Percentiles rank a stretch among this genome's conserved stretches.
These are phyloP conservation scores for Ammodytes marinus DNA, from an alignment of 2,113 vertebrate species.

Conservation along the genomic window DNA sequence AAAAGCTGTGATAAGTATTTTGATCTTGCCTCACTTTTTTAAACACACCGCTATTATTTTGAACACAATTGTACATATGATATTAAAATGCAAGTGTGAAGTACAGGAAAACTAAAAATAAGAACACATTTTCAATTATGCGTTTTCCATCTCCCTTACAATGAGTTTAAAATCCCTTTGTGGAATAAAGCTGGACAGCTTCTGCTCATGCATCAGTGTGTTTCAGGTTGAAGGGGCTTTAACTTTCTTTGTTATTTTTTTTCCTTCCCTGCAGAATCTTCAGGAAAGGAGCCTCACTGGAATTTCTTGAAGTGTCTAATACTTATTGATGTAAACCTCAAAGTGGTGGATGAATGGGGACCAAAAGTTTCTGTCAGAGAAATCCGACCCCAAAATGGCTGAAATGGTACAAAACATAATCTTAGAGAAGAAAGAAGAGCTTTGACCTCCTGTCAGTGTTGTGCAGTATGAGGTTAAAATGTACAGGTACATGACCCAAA, in stretches of 20 bases:
- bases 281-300: conserved; percentile 95
- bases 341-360: conserved; percentile 92
- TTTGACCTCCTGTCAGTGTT: conserved; percentile 73
- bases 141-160: too few species aligned
- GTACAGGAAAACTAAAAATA: too few species aligned
- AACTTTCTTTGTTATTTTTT: neutral
- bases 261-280: conserved; percentile 83
- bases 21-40: too few species aligned
- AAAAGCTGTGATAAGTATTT: too few species aligned
- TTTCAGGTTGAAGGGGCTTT: neutral
- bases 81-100: too few species aligned
- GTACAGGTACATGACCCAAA: neutral
- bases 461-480: neutral
- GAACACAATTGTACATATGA: too few species aligned
- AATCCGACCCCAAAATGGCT: conserved; percentile 87
- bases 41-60: too few species aligned
- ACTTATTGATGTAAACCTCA: conserved; percentile 91
- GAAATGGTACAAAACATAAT: conserved; percentile 95
- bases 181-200: too few species aligned
- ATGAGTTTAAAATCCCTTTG: too few species aligned
- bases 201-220: neutral
- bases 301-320: conserved; percentile 99
- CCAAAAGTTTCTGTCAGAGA: conserved; percentile 90
- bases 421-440: conserved; percentile 92
- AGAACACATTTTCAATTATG: too few species aligned